Conservation (phyloP, 2,113 vertebrate genomes). For the Smithornis capensis region DNA sequence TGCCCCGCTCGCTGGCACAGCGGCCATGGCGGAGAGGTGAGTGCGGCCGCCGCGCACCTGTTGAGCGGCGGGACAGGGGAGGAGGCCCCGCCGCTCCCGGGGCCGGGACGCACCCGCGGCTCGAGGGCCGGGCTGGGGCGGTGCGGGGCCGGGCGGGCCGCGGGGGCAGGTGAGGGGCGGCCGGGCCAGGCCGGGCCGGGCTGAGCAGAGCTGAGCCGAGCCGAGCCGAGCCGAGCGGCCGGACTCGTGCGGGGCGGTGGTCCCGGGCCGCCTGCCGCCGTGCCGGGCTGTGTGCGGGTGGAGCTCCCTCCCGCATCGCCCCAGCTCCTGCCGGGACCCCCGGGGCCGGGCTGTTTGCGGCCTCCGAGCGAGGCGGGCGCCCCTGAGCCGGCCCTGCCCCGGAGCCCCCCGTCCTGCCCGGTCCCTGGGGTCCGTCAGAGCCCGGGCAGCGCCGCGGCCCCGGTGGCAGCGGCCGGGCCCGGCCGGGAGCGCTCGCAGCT, state of each 20-base stretch:
- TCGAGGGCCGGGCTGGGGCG: not conserved
- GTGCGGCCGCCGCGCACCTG: not conserved
- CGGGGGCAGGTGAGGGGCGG: not conserved
- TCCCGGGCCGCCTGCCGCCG: not conserved
- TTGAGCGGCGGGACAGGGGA: not conserved
- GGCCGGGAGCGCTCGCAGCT: too few relatives aligned
- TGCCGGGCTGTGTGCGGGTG: fast-evolving
- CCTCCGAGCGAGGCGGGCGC: not conserved
- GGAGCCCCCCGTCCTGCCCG: fast-evolving
- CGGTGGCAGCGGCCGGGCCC: not conserved
- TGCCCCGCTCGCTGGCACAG: not conserved
- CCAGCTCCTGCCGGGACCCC: too few relatives aligned
- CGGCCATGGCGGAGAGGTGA: conserved; percentile 57
- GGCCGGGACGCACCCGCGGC: not conserved
- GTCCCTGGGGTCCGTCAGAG: too few relatives aligned
- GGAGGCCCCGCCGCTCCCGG: not conserved
- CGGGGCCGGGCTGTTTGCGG: not conserved
- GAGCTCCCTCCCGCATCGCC: too few relatives aligned
- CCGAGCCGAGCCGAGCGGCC: not conserved
- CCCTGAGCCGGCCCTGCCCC: not conserved
- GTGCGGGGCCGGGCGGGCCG: too few relatives aligned
- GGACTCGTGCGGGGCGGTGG: not conserved
- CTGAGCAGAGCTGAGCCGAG: not conserved
- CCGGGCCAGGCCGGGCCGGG: not conserved
- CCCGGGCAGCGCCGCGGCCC: too few relatives aligned